Percentiles rank a stretch among this genome's conserved stretches.
These are phyloP conservation scores for Diplazon laetatorius DNA, from an alignment of 2,888 invertebrate species.

Conservation along the genomic window DNA sequence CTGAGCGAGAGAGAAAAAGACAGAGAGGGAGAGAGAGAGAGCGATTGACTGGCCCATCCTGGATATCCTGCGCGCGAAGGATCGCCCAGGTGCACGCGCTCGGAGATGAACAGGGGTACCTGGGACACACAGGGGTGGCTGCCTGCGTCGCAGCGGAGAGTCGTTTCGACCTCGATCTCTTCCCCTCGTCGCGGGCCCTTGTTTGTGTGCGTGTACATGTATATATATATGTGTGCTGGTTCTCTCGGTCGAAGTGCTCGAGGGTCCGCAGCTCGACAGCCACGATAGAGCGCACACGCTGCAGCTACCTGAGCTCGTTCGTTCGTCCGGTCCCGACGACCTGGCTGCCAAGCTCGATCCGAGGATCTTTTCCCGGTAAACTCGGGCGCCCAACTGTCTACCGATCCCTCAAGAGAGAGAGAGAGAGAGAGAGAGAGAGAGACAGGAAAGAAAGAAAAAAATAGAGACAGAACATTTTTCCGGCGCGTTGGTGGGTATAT, in stretches of 20 bases:
- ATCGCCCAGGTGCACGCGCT: slow-evolving; percentile 75
- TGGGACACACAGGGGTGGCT: slow-evolving; percentile 63
- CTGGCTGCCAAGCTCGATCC: slow-evolving; percentile 57
- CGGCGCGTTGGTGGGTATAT: not conserved
- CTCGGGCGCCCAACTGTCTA: slow-evolving; percentile 78
- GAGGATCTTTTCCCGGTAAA: slow-evolving; percentile 68
- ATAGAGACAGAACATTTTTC: no score
- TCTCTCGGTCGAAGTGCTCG: slow-evolving; percentile 50
- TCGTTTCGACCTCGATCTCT: slow-evolving; percentile 49
- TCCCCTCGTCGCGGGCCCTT: slow-evolving; percentile 27
- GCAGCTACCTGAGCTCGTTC: slow-evolving; percentile 45
- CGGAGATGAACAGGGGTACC: slow-evolving; percentile 68
- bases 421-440: slow-evolving; percentile 13
- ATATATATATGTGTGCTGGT: slow-evolving; percentile 31
- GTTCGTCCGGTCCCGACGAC: slow-evolving; percentile 61
- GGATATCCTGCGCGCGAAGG: slow-evolving; percentile 60
- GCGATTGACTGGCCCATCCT: slow-evolving; percentile 65
- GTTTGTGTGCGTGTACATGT: no score
- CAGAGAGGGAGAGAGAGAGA: slow-evolving; percentile 17
- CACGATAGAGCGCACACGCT: slow-evolving; percentile 45
- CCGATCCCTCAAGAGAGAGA: slow-evolving; percentile 62
- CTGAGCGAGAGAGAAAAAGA: slow-evolving; percentile 22
- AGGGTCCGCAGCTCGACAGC: slow-evolving; percentile 50
- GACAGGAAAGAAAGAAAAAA: slow-evolving; percentile 11
- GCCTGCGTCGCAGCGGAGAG: slow-evolving; percentile 48